phyloP scores from a whole-genome alignment of 2,888 invertebrate species.

The Leptinotarsa haldemani region DNA sequence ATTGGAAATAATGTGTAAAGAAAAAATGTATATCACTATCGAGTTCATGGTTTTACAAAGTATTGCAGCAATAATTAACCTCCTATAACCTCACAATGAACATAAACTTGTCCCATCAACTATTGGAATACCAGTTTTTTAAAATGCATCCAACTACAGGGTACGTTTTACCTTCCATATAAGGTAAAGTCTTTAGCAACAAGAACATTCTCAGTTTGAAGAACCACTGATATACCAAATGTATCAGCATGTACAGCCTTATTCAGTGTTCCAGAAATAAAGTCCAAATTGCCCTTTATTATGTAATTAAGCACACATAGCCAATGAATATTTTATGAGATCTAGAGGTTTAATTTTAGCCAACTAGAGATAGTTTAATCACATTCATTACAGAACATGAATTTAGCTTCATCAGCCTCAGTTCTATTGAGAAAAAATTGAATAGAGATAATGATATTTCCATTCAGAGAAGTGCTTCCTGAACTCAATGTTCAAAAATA shows the following conservation, averaged over 20 bases:
- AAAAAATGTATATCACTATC: too few species aligned
- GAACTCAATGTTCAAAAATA: too few species aligned
- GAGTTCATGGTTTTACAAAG: not conserved
- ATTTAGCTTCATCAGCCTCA: too few species aligned
- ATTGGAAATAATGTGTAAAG: not conserved
- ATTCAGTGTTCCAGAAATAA: not conserved
- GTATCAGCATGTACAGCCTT: not conserved
- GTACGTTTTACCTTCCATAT: slow-evolving; percentile 32
- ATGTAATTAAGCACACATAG: not conserved
- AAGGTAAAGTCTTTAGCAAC: slow-evolving; percentile 22
- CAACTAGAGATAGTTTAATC: not conserved
- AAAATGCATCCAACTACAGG: slow-evolving; percentile 31
- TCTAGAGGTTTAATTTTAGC: not conserved
- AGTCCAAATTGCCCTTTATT: not conserved
- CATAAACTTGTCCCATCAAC: slow-evolving; percentile 37
- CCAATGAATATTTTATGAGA: not conserved
- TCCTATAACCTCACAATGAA: slow-evolving; percentile 31
- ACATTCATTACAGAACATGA: not conserved
- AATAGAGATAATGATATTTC: too few species aligned
- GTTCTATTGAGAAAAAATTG: too few species aligned
- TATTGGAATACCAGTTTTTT: slow-evolving; percentile 36
- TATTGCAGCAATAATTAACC: slow-evolving; percentile 35
- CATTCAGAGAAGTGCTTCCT: too few species aligned
- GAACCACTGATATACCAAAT: slow-evolving; percentile 6
- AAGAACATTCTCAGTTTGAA: slow-evolving; percentile 22